Evolutionary conservation across 2,797 vertebrate species (phyloP).

Genomic region (Acipenser oxyrinchus): DNA sequence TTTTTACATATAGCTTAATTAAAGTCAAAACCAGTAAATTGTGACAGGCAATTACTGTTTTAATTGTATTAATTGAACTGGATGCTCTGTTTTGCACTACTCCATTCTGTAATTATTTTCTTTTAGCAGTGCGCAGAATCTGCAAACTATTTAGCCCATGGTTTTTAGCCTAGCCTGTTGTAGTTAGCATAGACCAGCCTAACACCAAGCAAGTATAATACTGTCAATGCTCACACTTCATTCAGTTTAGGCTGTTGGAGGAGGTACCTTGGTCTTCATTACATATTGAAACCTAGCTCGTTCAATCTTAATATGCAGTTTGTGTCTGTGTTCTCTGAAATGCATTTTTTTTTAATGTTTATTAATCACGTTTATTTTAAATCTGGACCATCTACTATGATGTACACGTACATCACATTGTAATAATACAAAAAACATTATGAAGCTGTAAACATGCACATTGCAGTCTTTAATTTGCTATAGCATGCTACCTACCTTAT

Average conservation of each 20-base stretch:
- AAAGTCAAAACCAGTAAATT: slow-evolving; percentile 22
- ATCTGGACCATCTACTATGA: too few species aligned
- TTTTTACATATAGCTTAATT: slow-evolving; percentile 28
- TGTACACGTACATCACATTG: too few species aligned
- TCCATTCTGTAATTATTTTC: background rate
- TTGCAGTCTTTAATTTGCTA: too few species aligned
- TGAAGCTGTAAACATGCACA: too few species aligned
- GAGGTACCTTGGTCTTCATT: background rate
- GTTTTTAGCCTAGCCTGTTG: background rate
- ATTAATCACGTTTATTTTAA: too few species aligned
- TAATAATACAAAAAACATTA: too few species aligned
- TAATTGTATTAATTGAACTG: slow-evolving; percentile 40
- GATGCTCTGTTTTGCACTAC: slow-evolving; percentile 14
- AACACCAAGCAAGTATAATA: background rate
- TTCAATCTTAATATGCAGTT: background rate
- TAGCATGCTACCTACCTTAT: too few species aligned
- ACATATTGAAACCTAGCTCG: background rate
- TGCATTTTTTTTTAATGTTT: too few species aligned
- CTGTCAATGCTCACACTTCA: background rate
- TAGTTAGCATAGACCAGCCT: background rate
- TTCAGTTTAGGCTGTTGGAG: background rate
- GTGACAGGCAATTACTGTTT: slow-evolving; percentile 34
- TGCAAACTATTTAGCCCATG: background rate
- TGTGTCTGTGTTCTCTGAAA: background rate
- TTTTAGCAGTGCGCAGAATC: background rate